Percentiles rank a stretch among this genome's conserved stretches.
phyloP scores from a whole-genome alignment of 37 sponge, comb jelly and placozoan species.

The Cliona cf. orientalis region DNA sequence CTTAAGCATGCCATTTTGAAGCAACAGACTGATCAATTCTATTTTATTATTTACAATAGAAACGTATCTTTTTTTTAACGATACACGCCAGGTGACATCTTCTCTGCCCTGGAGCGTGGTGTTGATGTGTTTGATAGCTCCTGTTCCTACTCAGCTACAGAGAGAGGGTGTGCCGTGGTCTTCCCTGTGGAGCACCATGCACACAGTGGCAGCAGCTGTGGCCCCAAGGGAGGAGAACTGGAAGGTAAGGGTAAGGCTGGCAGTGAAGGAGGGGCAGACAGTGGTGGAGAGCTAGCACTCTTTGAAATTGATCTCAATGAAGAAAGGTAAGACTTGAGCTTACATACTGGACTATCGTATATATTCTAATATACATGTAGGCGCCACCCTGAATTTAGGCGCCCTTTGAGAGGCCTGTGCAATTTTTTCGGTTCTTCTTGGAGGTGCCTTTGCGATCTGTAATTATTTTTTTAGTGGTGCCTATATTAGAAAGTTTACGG shows the following conservation, averaged over 20 bases:
- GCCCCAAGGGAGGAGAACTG: neutral
- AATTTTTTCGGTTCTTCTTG: no score
- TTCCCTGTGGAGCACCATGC: no score
- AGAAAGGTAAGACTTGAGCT: neutral
- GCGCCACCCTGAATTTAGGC: no score
- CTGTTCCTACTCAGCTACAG: conserved; percentile 39
- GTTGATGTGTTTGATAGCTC: conserved; percentile 81
- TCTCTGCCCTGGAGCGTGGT: conserved; percentile 72
- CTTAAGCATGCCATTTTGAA: no score
- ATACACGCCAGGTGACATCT: conserved; percentile 69
- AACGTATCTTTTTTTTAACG: no score
- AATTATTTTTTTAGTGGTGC: neutral
- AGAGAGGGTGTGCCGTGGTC: conserved; percentile 59
- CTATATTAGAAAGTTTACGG: neutral
- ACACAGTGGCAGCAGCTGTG: no score
- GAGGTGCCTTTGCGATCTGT: neutral
- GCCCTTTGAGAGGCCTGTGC: no score
- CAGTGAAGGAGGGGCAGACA: no score
- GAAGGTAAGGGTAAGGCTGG: neutral
- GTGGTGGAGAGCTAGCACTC: neutral
- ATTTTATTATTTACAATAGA: no score
- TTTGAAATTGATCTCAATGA: conserved; percentile 15
- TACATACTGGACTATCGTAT: neutral
- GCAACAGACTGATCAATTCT: no score
- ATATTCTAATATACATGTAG: no score